These are phyloP conservation scores for Ectemnius continuus DNA, from an alignment of 2,888 invertebrate genomes.

Conservation along the genomic window DNA sequence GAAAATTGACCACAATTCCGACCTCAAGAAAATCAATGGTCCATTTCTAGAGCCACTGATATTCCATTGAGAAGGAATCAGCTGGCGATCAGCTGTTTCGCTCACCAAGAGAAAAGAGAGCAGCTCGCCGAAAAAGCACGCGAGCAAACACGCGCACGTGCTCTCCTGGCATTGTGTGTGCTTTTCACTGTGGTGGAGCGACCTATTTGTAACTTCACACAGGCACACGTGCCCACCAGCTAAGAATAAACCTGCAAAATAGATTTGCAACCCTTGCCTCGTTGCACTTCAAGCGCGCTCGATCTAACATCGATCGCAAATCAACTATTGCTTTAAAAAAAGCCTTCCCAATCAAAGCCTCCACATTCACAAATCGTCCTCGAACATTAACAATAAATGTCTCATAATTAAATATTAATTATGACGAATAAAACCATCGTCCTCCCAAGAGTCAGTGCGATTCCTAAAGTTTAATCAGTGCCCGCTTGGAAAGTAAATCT, in stretches of 20 bases:
- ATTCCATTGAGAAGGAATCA: slow-evolving; percentile 22
- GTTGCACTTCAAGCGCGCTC: too few relatives aligned
- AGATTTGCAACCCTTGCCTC: slow-evolving; percentile 51
- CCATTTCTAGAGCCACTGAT: neutral
- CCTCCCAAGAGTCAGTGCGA: too few relatives aligned
- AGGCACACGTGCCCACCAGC: slow-evolving; percentile 8
- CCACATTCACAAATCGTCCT: too few relatives aligned
- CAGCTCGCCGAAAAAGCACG: neutral
- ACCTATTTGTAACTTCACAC: slow-evolving; percentile 40
- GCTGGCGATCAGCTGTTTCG: slow-evolving; percentile 31
- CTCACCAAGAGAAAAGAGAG: neutral
- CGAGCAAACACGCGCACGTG: slow-evolving; percentile 5
- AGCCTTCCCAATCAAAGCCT: too few relatives aligned
- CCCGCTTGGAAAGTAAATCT: too few relatives aligned
- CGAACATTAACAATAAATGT: too few relatives aligned
- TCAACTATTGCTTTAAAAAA: too few relatives aligned
- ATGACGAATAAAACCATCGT: neutral
- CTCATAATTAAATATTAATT: neutral
- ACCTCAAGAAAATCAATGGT: too few relatives aligned
- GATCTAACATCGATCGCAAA: too few relatives aligned
- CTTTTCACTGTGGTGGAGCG: slow-evolving; percentile 11
- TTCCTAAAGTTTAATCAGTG: too few relatives aligned
- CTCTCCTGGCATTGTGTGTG: neutral
- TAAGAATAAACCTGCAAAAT: slow-evolving; percentile 56
- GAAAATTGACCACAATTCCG: too few relatives aligned